Base-by-base conservation (phyloP, 1,140 invertebrate genomes). In the Drosophila nigromelanica region DNA sequence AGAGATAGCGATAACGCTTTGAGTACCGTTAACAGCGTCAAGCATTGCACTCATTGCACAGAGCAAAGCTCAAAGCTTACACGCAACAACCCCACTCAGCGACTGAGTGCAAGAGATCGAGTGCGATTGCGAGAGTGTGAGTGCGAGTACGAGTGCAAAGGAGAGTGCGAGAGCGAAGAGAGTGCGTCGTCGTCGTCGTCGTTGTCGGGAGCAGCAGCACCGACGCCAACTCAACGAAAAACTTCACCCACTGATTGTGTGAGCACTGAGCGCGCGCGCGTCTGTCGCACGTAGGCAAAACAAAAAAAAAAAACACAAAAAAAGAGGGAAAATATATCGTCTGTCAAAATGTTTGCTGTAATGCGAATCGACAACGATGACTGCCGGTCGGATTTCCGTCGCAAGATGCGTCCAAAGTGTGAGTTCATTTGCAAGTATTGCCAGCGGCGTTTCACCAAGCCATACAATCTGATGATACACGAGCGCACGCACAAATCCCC, bases 341-440 rank as follows among this genome's bases (percentile, higher is more conserved):
- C 83, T 93, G 93, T 92, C 94, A 95, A 93, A 93, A 96, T 96
- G 95, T 96, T 96, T 93, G 95, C 95, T 92, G 95, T 96, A 93
- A 96, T 96, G 95, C 95, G 95, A 94, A 96, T 97, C 93, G 96
- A 97, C 94, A 95, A 95, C 94, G 96, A 97, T 94, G 96, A 97
- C 93, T 95, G 96, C 94, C 95, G 96, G 93, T 94, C 96, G 93
- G 96, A 97, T 94, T 97, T 97, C 94, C 95, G 97, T 92, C 96
- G 97, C 92, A 98, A 97, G 94, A 97, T 97, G 96, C 94, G 96
- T 92, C 95, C 96, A 93, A 97, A 98, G 94, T 98, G 98, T 94
- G 97, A 99, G 94, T 99, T 98, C 93, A 97, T 99, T 92, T 99
- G 99, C 95, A 98, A 98, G 93, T 99, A 97, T 94, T 99, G 99